Evolutionary conservation across 2,888 invertebrate species (phyloP).

Genomic region (Phyllotreta striolata): DNA sequence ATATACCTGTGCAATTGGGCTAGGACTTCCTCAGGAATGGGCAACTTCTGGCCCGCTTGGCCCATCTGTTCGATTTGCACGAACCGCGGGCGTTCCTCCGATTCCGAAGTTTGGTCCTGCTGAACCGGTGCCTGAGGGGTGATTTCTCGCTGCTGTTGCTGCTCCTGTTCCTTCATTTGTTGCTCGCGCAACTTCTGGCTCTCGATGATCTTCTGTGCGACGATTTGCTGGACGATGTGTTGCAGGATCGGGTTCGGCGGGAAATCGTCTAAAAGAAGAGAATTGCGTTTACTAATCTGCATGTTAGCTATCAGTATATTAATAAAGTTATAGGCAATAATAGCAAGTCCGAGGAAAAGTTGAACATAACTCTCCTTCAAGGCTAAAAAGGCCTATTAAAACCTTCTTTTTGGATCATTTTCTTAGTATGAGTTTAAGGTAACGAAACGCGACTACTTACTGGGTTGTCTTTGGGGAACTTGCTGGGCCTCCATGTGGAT

Average conservation of each 20-base stretch:
- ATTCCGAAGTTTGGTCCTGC: conserved; percentile 20
- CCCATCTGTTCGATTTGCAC: conserved; percentile 29
- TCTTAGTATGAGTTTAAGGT: too few species aligned
- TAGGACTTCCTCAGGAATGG: conserved; percentile 61
- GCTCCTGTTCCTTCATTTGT: conserved; percentile 47
- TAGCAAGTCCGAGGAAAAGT: too few species aligned
- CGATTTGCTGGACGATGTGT: conserved; percentile 61
- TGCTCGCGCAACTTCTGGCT: conserved; percentile 54
- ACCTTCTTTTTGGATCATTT: too few species aligned
- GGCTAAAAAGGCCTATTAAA: too few species aligned
- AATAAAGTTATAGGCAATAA: too few species aligned
- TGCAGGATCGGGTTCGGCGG: conserved; percentile 61
- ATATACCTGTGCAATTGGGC: conserved; percentile 57
- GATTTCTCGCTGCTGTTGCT: conserved; percentile 39
- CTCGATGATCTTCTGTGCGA: conserved; percentile 58
- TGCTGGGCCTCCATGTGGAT: conserved; percentile 51
- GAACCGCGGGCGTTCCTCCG: conserved; percentile 42
- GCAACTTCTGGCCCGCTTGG: conserved; percentile 55
- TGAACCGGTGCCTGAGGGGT: neutral
- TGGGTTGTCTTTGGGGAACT: conserved; percentile 43
- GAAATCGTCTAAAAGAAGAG: conserved; percentile 40
- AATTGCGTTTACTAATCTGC: too few species aligned
- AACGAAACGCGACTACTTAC: too few species aligned
- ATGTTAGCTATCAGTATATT: too few species aligned
- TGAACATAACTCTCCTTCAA: too few species aligned